These are phyloP conservation scores for Rhagoletis pomonella DNA, from an alignment of 1,140 invertebrate species.

Conservation along the genomic window DNA sequence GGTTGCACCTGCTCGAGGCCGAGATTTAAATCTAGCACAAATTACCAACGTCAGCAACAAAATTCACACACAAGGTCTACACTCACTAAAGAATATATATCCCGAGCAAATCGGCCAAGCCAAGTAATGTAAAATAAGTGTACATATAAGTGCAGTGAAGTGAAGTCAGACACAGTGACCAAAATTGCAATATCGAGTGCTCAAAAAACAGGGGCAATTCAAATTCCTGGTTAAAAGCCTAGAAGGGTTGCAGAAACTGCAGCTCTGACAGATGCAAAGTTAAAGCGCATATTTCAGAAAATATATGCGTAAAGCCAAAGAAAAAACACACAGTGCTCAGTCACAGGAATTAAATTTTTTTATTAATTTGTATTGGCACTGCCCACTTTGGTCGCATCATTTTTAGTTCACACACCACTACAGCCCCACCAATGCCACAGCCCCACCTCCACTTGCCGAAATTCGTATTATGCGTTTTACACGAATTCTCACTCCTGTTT, in stretches of 20 bases:
- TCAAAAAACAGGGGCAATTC: too few species aligned
- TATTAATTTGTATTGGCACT: too few species aligned
- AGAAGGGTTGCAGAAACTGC: too few species aligned
- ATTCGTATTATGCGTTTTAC: background rate
- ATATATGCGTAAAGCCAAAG: too few species aligned
- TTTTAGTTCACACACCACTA: background rate
- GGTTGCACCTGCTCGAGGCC: background rate
- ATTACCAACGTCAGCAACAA: conserved; percentile 22
- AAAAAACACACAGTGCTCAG: too few species aligned
- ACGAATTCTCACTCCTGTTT: background rate
- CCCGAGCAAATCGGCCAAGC: background rate
- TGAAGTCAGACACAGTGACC: background rate
- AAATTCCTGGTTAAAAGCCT: too few species aligned
- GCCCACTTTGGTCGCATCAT: too few species aligned
- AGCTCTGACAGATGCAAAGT: too few species aligned
- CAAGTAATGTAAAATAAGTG: background rate
- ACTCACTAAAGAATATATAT: background rate
- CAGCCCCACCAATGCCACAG: background rate
- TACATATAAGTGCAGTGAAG: background rate
- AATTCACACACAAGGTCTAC: background rate
- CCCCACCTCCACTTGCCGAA: background rate
- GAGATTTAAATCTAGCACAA: conserved; percentile 18
- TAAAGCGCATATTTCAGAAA: too few species aligned
- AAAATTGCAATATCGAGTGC: too few species aligned
- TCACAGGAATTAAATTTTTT: too few species aligned